Conservation (phyloP, 2,113 vertebrate genomes). For the Hyperoodon ampullatus region DNA sequence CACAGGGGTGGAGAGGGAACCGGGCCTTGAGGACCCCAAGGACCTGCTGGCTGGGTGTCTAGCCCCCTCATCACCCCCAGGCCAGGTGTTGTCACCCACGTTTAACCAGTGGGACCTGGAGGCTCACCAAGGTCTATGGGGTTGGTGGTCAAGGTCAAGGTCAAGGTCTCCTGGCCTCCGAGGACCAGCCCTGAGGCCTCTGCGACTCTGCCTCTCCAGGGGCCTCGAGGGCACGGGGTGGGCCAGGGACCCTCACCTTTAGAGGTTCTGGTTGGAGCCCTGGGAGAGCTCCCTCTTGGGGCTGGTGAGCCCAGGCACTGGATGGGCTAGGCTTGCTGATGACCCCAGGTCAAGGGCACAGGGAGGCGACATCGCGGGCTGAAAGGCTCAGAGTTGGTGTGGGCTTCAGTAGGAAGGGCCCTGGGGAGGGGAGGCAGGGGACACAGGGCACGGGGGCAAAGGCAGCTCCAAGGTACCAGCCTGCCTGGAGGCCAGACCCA, state of each 20-base stretch:
- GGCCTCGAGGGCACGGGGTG: accelerated
- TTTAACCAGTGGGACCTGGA: too few relatives aligned
- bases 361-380: accelerated
- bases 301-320: neutral
- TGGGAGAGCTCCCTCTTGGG: accelerated
- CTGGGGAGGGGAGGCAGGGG: neutral
- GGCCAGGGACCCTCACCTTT: too few relatives aligned
- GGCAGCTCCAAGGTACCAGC: neutral
- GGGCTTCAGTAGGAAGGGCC: too few relatives aligned
- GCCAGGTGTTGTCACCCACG: too few relatives aligned
- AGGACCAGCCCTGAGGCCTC: neutral
- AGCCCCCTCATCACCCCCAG: neutral
- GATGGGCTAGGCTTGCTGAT: neutral
- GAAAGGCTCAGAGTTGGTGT: neutral
- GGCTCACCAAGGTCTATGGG: neutral
- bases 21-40: too few relatives aligned
- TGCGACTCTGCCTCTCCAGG: neutral
- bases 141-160: too few relatives aligned
- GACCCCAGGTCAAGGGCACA: neutral
- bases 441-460: accelerated
- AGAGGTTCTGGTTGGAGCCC: neutral
- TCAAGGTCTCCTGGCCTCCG: accelerated
- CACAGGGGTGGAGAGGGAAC: neutral
- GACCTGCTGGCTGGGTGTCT: neutral
- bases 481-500: neutral